Evolutionary conservation across 2,113 vertebrate genomes (phyloP), one percentile per base, ranked within the genome.

Genomic region (Rhinopomastus cyanomelas): DNA sequence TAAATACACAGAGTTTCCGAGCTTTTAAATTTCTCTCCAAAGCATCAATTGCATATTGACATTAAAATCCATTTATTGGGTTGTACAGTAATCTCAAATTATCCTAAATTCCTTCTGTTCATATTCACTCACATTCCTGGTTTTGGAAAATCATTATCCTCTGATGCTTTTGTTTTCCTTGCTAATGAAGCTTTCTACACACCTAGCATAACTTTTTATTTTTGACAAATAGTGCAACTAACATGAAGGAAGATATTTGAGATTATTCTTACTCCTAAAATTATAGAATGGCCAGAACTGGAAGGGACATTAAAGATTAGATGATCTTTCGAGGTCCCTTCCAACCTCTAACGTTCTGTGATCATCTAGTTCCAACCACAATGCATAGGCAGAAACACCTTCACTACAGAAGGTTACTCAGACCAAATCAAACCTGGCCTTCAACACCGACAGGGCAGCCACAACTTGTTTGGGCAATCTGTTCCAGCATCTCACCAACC

Each of bases 11-110:
- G 53, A 75, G 25, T 80, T 59, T 87, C 74, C 72, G 61, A 88
- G 49, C 8, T 88, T 77, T 85, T 88, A 81, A 88, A 86, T 81
- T 68, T 46, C 19, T 72, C 53, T 68, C 73, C 69, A 88, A 90
- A 86, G 66, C 88, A 89, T 74, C 65, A 88, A 90, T 90, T 5
- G 13, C 46, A 93, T 71, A 87, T 72, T 10, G 2, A 69, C 71
- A 52, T 71, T 89, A 85, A 92, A 91, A 95, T 89, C 89, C 8
- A 32, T 81, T 85, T 94, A 85, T 77, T 92, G 56, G 30, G 27
- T 89, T 92, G 27, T 55, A 25, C 46, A 30, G 75, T 91, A 92
- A 92, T 65, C 82, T 39, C 32, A 52, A 89, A 88, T 89, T 89
- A 86, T 65, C 44, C 42, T 79, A 87, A 90, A 87, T 69, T 83